Evolutionary conservation across 2,888 invertebrate genomes (phyloP), one percentile per base, ranked within the genome.

Genomic region (Melinaea marsaeus): DNA sequence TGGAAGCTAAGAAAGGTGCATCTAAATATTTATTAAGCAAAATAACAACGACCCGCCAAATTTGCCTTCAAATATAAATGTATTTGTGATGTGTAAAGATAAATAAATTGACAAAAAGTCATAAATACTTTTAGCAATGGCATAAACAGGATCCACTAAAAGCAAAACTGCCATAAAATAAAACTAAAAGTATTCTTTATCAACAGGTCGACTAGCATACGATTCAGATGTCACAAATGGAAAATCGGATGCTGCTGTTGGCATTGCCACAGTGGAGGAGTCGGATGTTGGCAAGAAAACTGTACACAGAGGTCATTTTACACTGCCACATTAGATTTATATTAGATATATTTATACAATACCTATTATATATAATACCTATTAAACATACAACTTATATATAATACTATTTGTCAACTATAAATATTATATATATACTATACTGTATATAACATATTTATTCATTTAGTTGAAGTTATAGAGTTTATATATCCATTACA

Each of bases 1-100:
- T 92, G 81, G 88, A 92, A 73, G 87, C 91, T 5, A 86, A 85
- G 63, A 86, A 85, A 74, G 86, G 84, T 70, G 70, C 37, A 48
- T 81, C n/a, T n/a, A 54, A 54, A 42, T 57, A 56, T 55, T 13
- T n/a, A 13, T 5, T 51, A 11, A 32, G 22, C 9, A 32, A 51
- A 32, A 9, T n/a, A 22, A 48, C 22, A 47, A 13, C n/a, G n/a
- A 22, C 22, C 22, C 22, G 22, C 22, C 22, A 22, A 22, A 22
- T 22, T 22, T 22, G 1, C 22, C 22, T 22, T 9, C 1, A 51
- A 22, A 32, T 51, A 32, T 11, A 9, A 51, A 51, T 2, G 32
- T 51, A 9, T 51, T 4, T 48, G 2, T 48, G 7, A 22, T 47
- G 4, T 47, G 11, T 48, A 48, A 46, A 46, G 3, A 48, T 48